phyloP scores from a whole-genome alignment of 2,888 invertebrate genomes.

The Morpho helenor region DNA sequence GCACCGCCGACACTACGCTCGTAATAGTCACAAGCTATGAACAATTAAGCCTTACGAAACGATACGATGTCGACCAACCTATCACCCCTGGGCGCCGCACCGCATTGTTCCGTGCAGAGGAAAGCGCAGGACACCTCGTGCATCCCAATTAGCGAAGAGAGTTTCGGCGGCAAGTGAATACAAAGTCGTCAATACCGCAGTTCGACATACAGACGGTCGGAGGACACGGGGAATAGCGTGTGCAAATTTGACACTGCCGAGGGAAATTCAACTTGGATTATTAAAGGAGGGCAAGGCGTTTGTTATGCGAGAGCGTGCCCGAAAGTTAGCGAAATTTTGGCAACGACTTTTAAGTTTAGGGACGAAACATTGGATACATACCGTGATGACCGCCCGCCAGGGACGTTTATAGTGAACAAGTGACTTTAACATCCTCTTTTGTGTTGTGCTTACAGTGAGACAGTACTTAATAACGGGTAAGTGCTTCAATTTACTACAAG shows the following conservation, averaged over 20 bases:
- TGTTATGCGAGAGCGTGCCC: constrained; percentile 53
- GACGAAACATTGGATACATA: constrained; percentile 46
- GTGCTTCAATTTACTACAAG: constrained; percentile 3
- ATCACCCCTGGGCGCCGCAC: constrained; percentile 57
- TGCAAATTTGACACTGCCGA: constrained; percentile 41
- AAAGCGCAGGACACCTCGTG: constrained; percentile 62
- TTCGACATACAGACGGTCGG: constrained; percentile 40
- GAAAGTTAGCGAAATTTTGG: constrained; percentile 68
- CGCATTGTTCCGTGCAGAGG: constrained; percentile 68
- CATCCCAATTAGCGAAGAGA: constrained; percentile 72
- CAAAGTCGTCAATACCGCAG: constrained; percentile 47
- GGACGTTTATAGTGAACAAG: constrained; percentile 49
- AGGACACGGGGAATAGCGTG: constrained; percentile 58
- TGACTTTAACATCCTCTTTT: constrained; percentile 7
- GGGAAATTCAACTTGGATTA: constrained; percentile 43
- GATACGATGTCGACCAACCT: constrained; percentile 50
- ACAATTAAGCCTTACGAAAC: constrained; percentile 31
- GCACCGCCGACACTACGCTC: constrained; percentile 58
- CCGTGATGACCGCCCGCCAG: constrained; percentile 52
- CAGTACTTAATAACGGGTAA: constrained; percentile 1
- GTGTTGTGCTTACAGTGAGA: constrained; percentile 20
- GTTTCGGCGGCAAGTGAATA: constrained; percentile 70
- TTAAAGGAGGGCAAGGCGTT: constrained; percentile 46
- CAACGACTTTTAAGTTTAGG: constrained; percentile 42
- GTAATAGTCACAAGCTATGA: constrained; percentile 44